These are phyloP conservation scores for Xiphydria camelus DNA, from an alignment of 2,888 invertebrate genomes.

Conservation along the genomic window DNA sequence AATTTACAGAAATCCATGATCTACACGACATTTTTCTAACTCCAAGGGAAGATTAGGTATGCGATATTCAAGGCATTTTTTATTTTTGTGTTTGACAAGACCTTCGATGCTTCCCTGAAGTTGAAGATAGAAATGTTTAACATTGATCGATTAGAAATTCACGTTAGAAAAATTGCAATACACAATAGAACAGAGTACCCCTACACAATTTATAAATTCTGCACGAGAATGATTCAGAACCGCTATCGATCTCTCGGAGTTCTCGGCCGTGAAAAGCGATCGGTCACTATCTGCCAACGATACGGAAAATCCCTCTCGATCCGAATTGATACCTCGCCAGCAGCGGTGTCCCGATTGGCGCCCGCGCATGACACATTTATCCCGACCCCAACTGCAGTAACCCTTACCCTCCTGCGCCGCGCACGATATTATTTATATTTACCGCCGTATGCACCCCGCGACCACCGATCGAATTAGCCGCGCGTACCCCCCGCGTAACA, in stretches of 20 bases:
- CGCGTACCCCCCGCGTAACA: conserved; percentile 25
- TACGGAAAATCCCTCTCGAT: conserved; percentile 22
- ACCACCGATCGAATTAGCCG: conserved; percentile 29
- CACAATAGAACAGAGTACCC: too few species aligned
- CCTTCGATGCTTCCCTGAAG: too few species aligned
- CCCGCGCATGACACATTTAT: conserved; percentile 39
- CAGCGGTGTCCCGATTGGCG: conserved; percentile 14
- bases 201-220: too few species aligned
- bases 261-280: conserved; percentile 36
- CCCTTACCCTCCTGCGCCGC: conserved; percentile 19
- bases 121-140: too few species aligned
- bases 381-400: conserved; percentile 18
- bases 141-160: too few species aligned
- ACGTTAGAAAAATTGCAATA: too few species aligned
- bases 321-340: conserved; percentile 24
- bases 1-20: too few species aligned
- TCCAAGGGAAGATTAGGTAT: too few species aligned
- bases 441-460: conserved; percentile 33
- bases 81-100: too few species aligned
- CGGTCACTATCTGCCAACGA: conserved; percentile 35
- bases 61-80: too few species aligned
- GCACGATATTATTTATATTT: conserved; percentile 36
- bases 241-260: conserved; percentile 2
- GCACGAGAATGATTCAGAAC: background rate
- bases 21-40: too few species aligned